Percentiles rank a stretch among this genome's conserved stretches.
Conservation (phyloP, 1,140 invertebrate species). For the Cardiocondyla obscurior region DNA sequence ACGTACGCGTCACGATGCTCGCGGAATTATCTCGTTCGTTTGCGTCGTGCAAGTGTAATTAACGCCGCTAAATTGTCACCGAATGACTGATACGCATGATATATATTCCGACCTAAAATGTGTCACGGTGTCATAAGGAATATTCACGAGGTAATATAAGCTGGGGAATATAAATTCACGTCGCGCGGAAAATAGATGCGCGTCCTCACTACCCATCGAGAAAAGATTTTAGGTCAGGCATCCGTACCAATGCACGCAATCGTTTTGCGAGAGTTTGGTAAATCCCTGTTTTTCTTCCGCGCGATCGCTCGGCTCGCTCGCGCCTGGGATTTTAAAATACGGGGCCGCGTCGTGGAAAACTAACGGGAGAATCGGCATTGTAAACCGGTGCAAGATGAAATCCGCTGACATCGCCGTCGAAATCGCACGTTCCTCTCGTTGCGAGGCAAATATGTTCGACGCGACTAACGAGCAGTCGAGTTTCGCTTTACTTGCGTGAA, state of each 20-base stretch:
- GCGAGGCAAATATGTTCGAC: conserved; percentile 51
- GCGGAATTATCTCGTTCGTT: neutral
- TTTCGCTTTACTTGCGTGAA: conserved; percentile 3
- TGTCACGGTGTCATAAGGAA: conserved; percentile 21
- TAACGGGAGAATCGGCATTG: conserved; percentile 9
- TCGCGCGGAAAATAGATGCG: conserved; percentile 31
- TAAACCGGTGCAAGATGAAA: conserved; percentile 18
- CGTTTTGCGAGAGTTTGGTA: conserved; percentile 23
- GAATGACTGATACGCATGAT: neutral
- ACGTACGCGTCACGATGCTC: neutral
- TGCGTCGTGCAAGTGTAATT: neutral
- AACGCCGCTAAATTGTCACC: neutral
- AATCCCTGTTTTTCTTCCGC: conserved; percentile 35
- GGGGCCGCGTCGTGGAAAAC: conserved; percentile 25
- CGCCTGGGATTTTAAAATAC: conserved; percentile 39
- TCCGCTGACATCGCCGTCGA: conserved; percentile 42
- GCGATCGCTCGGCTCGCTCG: neutral
- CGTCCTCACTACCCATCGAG: conserved; percentile 16
- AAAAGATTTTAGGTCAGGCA: conserved; percentile 9
- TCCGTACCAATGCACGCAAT: conserved; percentile 4
- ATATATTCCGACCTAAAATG: neutral
- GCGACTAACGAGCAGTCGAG: conserved; percentile 59
- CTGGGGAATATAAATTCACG: conserved; percentile 6
- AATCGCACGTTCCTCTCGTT: conserved; percentile 60
- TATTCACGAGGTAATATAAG: conserved; percentile 1